phyloP scores from a whole-genome alignment of 2,113 vertebrate genomes.

The Menidia beryllina region DNA sequence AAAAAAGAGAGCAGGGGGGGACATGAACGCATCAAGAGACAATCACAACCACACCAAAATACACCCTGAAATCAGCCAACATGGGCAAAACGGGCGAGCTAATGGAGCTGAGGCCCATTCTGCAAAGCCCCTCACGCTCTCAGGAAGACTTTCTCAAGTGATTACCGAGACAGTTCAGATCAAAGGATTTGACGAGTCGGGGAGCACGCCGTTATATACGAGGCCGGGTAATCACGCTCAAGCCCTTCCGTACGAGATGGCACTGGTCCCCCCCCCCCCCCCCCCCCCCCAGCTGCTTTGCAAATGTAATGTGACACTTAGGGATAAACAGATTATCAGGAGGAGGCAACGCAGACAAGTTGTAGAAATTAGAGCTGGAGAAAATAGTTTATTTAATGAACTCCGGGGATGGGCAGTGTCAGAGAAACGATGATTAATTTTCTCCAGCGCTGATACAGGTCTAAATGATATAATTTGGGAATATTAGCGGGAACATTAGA shows the following conservation, averaged over 20 bases:
- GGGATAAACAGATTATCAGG: constrained; percentile 82
- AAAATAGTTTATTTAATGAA: constrained; percentile 67
- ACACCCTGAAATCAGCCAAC: not conserved
- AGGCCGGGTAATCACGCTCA: constrained; percentile 77
- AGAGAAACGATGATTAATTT: constrained; percentile 67
- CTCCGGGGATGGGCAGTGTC: constrained; percentile 53
- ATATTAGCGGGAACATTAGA: constrained; percentile 66
- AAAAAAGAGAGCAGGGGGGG: no score
- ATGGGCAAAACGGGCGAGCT: not conserved
- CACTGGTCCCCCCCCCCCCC: constrained; percentile 65
- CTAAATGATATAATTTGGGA: constrained; percentile 70
- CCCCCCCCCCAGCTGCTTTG: constrained; percentile 76
- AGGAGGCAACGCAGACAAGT: constrained; percentile 38
- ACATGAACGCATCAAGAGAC: not conserved
- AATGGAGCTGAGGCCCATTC: constrained; percentile 51
- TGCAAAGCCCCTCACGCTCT: constrained; percentile 77
- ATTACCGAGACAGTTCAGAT: constrained; percentile 83
- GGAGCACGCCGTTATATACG: constrained; percentile 74
- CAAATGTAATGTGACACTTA: constrained; percentile 79
- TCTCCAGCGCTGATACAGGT: constrained; percentile 46
- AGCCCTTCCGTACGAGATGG: constrained; percentile 70
- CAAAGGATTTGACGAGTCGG: constrained; percentile 83
- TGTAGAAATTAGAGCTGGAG: constrained; percentile 37
- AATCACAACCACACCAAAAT: not conserved
- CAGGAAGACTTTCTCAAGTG: constrained; percentile 79